Evolutionary conservation across 2,113 vertebrate genomes (phyloP).

Genomic region (Pongo abelii): DNA sequence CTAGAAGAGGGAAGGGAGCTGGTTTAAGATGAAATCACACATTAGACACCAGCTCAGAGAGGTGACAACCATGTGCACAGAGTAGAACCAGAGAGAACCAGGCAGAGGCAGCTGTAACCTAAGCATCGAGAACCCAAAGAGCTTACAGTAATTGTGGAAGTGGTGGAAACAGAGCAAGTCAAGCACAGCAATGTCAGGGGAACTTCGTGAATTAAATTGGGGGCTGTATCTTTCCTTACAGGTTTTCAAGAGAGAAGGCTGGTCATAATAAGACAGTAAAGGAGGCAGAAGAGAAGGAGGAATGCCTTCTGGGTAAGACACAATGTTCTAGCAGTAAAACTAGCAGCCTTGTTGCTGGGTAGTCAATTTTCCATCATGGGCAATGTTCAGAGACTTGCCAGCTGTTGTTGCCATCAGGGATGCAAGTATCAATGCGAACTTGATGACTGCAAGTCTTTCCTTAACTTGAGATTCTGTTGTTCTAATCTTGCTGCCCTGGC

Average conservation of each 20-base stretch:
- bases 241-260: background rate
- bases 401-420: background rate
- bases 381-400: background rate
- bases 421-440: background rate
- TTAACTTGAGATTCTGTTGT: background rate
- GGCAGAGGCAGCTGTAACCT: background rate
- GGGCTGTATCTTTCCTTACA: background rate
- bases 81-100: background rate
- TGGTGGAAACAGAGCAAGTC: background rate
- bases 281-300: background rate
- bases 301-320: background rate
- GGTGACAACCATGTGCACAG: background rate
- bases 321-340: background rate
- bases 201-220: background rate
- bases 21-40: slow-evolving; percentile 7
- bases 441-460: background rate
- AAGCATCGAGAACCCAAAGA: background rate
- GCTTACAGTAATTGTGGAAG: background rate
- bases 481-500: background rate
- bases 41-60: background rate
- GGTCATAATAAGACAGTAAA: background rate
- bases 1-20: background rate
- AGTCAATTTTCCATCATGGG: background rate
- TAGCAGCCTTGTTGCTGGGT: background rate
- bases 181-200: background rate